Percentiles rank a stretch among this genome's conserved stretches.
Conservation (phyloP, 2,113 vertebrate genomes). For the Planiliza haematocheilus region DNA sequence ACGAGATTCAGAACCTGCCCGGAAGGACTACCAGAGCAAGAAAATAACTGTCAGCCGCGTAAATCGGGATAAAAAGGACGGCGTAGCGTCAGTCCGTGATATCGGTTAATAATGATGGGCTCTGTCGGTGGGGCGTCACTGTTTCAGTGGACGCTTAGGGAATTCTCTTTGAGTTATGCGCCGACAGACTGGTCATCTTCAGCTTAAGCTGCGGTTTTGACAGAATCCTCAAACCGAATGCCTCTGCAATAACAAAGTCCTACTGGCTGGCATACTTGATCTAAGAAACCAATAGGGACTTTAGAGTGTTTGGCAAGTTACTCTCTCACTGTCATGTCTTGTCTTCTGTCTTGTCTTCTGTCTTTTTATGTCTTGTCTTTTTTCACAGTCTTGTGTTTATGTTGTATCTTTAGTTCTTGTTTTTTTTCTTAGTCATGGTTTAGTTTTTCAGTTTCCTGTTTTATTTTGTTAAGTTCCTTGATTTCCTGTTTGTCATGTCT, state of each 20-base stretch:
- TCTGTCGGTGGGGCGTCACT: conserved; percentile 30
- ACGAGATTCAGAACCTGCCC: conserved; percentile 19
- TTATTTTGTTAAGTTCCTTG: no score
- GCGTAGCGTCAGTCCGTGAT: not conserved
- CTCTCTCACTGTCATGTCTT: no score
- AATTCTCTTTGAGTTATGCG: conserved; percentile 13
- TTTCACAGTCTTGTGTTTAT: no score
- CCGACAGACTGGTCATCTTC: not conserved
- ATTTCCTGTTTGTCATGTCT: no score
- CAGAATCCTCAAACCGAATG: conserved; percentile 13
- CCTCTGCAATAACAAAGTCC: not conserved
- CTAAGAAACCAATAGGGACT: not conserved
- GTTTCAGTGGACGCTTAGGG: conserved; percentile 20
- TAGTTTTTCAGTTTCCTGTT: no score
- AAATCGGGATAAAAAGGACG: conserved; percentile 1
- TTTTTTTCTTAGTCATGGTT: no score
- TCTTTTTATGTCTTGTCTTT: no score
- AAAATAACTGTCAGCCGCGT: not conserved
- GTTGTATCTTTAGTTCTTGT: no score
- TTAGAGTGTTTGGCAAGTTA: not conserved
- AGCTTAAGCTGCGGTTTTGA: conserved; percentile 1
- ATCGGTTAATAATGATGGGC: conserved; percentile 28
- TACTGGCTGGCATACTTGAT: not conserved
- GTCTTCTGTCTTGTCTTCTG: no score
- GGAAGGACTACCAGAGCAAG: not conserved